Base-by-base conservation (phyloP, 2,113 vertebrate species). In the Upupa epops region DNA sequence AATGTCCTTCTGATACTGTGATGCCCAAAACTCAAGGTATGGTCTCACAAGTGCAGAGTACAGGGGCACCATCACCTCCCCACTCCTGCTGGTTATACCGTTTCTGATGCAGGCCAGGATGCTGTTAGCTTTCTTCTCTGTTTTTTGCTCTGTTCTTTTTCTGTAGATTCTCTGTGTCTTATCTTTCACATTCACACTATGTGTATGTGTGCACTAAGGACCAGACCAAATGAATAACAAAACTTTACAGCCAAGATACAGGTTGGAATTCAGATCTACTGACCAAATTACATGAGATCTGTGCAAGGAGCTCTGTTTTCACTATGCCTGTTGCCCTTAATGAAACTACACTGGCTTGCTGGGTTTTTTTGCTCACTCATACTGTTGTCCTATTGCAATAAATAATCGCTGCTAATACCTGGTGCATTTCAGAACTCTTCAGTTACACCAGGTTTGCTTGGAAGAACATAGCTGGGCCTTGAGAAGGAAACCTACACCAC, bases 401-500 rank as follows among this genome's bases (percentile, higher is more conserved):
- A 74, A 68, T 28, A 87, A 37, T n/a, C 3, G 0, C 37, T 81
- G 73, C 31, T 84, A 79, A 42, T 32, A 51, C 71, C 24, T 42
- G 81, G 42, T 89, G 65, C 29, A 45, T 79, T 85, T 89, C n/a
- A 25, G 72, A 40, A 31, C 65, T 72, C 58, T 87, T 58, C 49
- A 20, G 59, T 40, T 45, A 79, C 32, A 87, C 34, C 78, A 68
- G 1, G 31, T 91, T 88, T 48, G 28, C 37, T 40, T 31, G 19
- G 83, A 88, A 75, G 31, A 86, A 42, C 46, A 70, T 18, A 94
- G 61, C 51, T 87, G 88, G 89, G 90, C 90, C 91, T 2, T 66
- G 54, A 64, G 64, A 71, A 95, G 74, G 66, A 95, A 95, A 65
- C 32, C 59, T 71, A 76, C 25, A 82, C 60, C 91, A 79, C 6